A percentile compares a stretch with the other conserved stretches of the same genome.
phyloP scores from a whole-genome alignment of 2,797 vertebrate genomes.

The Tangara arthus region DNA sequence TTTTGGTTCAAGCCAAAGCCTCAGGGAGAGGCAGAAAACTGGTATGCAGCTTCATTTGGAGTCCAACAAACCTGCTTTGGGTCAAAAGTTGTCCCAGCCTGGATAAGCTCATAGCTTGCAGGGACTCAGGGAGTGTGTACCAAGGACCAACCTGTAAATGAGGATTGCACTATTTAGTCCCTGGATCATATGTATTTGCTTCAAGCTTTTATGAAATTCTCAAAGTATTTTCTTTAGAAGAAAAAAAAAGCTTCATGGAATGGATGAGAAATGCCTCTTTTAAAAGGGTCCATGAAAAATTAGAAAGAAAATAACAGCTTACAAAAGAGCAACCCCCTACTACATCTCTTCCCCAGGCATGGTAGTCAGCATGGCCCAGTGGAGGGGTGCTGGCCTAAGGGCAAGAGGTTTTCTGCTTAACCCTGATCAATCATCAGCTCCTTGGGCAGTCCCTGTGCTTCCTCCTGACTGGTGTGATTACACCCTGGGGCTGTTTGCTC shows the following conservation, averaged over 20 bases:
- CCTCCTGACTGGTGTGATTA: background rate
- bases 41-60: slow-evolving; percentile 4
- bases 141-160: background rate
- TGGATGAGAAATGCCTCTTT: background rate
- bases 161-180: background rate
- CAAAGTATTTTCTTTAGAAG: background rate
- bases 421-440: background rate
- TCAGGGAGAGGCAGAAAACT: background rate
- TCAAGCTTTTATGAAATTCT: background rate
- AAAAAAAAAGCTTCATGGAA: background rate
- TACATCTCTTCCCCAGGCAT: background rate
- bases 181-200: background rate
- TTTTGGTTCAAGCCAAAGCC: background rate
- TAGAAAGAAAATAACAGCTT: background rate
- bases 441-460: background rate
- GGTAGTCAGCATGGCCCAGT: background rate
- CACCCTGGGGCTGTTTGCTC: background rate
- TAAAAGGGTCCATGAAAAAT: background rate
- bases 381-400: background rate
- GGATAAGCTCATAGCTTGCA: background rate
- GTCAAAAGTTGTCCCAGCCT: background rate
- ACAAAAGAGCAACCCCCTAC: background rate
- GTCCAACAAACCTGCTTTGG: background rate
- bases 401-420: background rate
- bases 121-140: rapidly evolving